phyloP scores from a whole-genome alignment of 2,797 vertebrate species.

The Danio tinwini region DNA sequence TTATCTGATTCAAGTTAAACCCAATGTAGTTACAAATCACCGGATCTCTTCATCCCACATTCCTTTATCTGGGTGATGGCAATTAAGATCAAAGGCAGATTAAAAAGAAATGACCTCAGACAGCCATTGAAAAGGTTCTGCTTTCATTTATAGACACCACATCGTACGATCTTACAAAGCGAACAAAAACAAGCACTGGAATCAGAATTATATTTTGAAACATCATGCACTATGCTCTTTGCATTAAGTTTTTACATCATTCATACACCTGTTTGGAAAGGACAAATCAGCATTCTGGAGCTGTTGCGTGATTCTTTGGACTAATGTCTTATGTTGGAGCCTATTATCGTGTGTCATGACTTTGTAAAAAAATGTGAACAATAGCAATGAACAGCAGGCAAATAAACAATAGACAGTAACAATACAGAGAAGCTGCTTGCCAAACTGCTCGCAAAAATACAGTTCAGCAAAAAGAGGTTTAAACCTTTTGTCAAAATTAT shows the following conservation, averaged over 20 bases:
- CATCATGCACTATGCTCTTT: background rate
- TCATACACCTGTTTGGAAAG: too few species aligned
- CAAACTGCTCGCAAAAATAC: background rate
- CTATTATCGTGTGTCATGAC: background rate
- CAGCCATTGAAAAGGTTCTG: slow-evolving; percentile 64
- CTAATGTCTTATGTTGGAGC: background rate
- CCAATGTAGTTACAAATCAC: slow-evolving; percentile 29
- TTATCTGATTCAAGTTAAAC: slow-evolving; percentile 2
- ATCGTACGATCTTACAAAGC: slow-evolving; percentile 45
- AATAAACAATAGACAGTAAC: background rate
- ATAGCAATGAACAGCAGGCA: background rate
- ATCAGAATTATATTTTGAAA: background rate
- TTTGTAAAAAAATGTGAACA: background rate
- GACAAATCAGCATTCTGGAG: background rate
- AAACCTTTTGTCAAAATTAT: background rate
- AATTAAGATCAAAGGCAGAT: slow-evolving; percentile 68
- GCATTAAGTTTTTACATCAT: background rate
- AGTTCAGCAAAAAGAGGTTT: background rate
- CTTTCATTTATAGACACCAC: slow-evolving; percentile 51
- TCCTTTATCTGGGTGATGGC: slow-evolving; percentile 58
- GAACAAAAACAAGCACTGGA: background rate
- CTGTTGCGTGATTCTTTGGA: background rate
- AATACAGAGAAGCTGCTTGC: slow-evolving; percentile 2
- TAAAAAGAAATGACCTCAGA: slow-evolving; percentile 70
- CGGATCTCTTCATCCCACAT: slow-evolving; percentile 54